phyloP scores from a whole-genome alignment of 2,113 vertebrate species.

The Acrocephalus kingi region DNA sequence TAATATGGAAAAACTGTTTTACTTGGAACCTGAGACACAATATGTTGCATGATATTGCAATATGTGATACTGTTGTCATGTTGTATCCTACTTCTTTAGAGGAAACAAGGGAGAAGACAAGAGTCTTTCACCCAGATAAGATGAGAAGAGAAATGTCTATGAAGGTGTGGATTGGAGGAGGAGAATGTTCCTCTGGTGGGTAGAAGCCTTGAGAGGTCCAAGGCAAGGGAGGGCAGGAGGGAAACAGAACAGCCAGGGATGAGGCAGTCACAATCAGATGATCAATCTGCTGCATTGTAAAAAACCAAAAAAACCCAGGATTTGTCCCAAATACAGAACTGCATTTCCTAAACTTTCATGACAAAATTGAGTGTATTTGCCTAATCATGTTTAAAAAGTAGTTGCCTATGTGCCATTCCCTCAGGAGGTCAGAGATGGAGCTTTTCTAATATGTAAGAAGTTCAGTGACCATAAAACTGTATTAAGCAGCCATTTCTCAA shows the following conservation, averaged over 20 bases:
- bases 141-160: not conserved
- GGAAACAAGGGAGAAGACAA: not conserved
- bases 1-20: not conserved
- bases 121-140: not conserved
- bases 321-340: not conserved
- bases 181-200: not conserved
- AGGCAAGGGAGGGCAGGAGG: not conserved
- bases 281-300: not conserved
- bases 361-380: not conserved
- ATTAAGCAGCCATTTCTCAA: not conserved
- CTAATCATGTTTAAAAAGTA: not conserved
- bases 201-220: not conserved
- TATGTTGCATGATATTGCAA: not conserved
- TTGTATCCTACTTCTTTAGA: not conserved
- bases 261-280: not conserved
- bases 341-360: not conserved
- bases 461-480: not conserved
- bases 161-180: not conserved
- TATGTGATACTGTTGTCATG: not conserved
- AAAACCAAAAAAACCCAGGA: not conserved
- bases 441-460: not conserved
- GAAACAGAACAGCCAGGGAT: not conserved
- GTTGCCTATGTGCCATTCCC: not conserved
- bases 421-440: not conserved
- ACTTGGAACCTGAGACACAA: not conserved